These are phyloP conservation scores for Oasisia sp. DNA, from an alignment of 2,888 invertebrate genomes.

Conservation along the genomic window DNA sequence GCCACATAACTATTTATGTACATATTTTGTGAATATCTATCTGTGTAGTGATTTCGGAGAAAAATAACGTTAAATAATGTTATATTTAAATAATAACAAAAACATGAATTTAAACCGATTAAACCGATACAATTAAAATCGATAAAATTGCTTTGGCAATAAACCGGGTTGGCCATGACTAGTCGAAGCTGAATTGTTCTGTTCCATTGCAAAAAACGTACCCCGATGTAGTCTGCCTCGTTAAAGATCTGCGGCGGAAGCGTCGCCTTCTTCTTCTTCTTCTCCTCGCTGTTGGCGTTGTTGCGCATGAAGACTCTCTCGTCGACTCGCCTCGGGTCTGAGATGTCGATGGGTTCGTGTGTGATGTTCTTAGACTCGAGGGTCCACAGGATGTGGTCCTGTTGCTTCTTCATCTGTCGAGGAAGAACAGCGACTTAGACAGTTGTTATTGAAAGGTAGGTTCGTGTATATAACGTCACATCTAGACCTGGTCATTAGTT, in stretches of 20 bases:
- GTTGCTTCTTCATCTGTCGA: conserved; percentile 91
- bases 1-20: not conserved
- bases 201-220: conserved; percentile 65
- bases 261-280: conserved; percentile 49
- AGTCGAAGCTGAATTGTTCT: not conserved
- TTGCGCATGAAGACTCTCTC: conserved; percentile 93
- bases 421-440: not conserved
- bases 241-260: conserved; percentile 92
- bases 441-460: not conserved
- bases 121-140: not conserved
- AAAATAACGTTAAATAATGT: not conserved
- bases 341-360: conserved; percentile 92
- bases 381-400: conserved; percentile 92
- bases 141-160: not conserved
- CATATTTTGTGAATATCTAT: not conserved
- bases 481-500: too few relatives aligned
- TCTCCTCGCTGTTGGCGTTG: conserved; percentile 68
- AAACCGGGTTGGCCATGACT: not conserved
- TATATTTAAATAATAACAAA: not conserved
- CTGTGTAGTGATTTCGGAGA: not conserved
- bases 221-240: conserved; percentile 88
- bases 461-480: too few relatives aligned
- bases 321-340: conserved; percentile 89
- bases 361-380: conserved; percentile 90
- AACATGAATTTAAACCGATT: not conserved